Percentiles rank a stretch among this genome's conserved stretches.
Evolutionary conservation across 37 sponge, comb jelly and placozoan genomes (phyloP).

Genomic region (Tethya wilhelma): DNA sequence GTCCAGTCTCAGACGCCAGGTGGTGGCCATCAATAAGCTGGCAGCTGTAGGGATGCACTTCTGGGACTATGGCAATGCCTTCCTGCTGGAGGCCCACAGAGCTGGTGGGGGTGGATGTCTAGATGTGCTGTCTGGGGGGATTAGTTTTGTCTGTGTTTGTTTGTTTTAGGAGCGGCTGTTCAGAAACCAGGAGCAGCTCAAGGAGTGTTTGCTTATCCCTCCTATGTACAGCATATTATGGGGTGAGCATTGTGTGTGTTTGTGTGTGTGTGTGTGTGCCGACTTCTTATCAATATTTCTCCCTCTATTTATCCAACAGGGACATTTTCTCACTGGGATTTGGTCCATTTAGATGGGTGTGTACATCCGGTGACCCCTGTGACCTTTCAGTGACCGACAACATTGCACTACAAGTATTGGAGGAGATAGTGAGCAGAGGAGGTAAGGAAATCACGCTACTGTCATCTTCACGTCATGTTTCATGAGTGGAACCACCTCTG

Average conservation of each 20-base stretch:
- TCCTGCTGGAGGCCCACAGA: conserved; percentile 88
- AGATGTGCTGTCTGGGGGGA: too few relatives aligned
- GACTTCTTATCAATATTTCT: not conserved
- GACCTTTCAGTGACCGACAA: conserved; percentile 88
- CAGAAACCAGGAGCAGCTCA: conserved; percentile 35
- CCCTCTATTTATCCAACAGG: conserved; percentile 33
- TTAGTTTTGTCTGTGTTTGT: not conserved
- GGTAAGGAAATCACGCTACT: too few relatives aligned
- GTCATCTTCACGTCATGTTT: too few relatives aligned
- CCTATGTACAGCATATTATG: conserved; percentile 97
- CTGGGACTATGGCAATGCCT: conserved; percentile 99
- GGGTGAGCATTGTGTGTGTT: conserved; percentile 55
- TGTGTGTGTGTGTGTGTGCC: not conserved
- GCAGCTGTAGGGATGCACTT: conserved; percentile 85
- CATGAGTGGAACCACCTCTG: too few relatives aligned
- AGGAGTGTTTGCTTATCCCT: conserved; percentile 83
- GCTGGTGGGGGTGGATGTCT: conserved; percentile 55
- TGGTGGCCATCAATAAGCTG: conserved; percentile 90
- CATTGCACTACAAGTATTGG: conserved; percentile 76
- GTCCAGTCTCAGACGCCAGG: conserved; percentile 83
- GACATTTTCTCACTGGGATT: conserved; percentile 98
- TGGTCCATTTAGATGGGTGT: conserved; percentile 99
- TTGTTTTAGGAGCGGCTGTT: conserved; percentile 74
- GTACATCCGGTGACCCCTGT: conserved; percentile 73
- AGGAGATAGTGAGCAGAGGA: conserved; percentile 56